Base-by-base conservation (phyloP, 1,140 invertebrate species). In the Oscheius sp. region DNA sequence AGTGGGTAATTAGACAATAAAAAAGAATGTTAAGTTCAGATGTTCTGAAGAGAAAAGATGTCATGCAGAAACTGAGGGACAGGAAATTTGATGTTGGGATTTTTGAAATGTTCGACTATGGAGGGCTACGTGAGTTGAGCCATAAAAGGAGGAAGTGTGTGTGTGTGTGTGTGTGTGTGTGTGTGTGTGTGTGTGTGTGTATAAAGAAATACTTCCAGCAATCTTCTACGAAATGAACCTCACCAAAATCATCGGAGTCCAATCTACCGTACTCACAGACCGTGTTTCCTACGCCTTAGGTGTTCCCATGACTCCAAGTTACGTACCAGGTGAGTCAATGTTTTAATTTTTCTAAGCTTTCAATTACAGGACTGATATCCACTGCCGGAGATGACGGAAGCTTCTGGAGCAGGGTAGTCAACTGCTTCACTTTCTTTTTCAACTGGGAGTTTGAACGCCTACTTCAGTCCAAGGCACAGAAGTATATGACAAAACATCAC, bases 211-310 rank as follows among this genome's bases (percentile, higher is more conserved):
- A 34, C 31, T 32, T 32, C 35, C 26, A 63, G 61, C 61, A 10
- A n/a, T 63, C 26, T 26, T 63, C 61, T 38, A 63, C 61, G 36
- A 63, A 26, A n/a, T 26, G 7, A 32, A 32, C 7, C 18, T 63
- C 10, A 63, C 31, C 7, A 63, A 63, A 13, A 63, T 63, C 61
- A 42, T 63, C 36, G 61, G 32, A 26, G 61, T n/a, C 61, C 26
- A n/a, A 26, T 36, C 61, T 7, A 32, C 35, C 32, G 61, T 63
- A 4, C 35, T 34, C 10, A 10, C 32, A 10, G 61, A 63, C n/a
- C 36, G 61, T 13, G 61, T 38, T 10, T 10, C 15, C 36, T 26
- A 10, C 29, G 31, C 10, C 0, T 7, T 63, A 7, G 61, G 61
- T n/a, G 15, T 63, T 4, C 61, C 61, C 10, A 26, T n/a, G 0